Base-by-base conservation (phyloP, 2,797 vertebrate species). In the Pempheris klunzingeri region DNA sequence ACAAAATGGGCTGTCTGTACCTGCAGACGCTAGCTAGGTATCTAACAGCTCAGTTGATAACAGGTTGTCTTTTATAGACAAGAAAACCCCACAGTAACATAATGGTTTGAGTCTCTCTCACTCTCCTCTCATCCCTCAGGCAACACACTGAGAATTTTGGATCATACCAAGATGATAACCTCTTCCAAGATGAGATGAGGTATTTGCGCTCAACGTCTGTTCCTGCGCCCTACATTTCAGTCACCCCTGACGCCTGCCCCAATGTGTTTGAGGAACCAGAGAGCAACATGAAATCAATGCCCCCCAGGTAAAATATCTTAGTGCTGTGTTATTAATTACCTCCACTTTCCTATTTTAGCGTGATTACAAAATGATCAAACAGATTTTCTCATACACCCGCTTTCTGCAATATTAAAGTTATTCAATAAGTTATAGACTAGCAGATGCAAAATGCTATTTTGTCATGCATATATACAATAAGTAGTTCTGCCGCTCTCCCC, bases 251-350 rank as follows among this genome's bases (percentile, higher is more conserved):
- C 53, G 98, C 98, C 62, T 98, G 98, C 85, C 98, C 98, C 60
- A 99, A 98, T 85, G 98, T 99, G 66, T 99, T 99, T 86, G 97
- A 99, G 90, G 98, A 99, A 81, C 98, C 98, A 44, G 98, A 99
- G 83, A 99, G 95, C 91, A 99, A 99, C 92, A 98, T 99, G 98
- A 99, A 99, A 84, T 99, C 98, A 54, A 99, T 99, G 98, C 98
- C 98, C n/a, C 98, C 97, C 66, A 99, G 98, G 98, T 99, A 96
- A 63, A 74, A 74, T 30, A 17, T 65, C 47, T 63, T 38, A 41
- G 6, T 12, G 13, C 14, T 5, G 17, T 53, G 66, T 50, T 32
- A n/a, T 34, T 43, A 30, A 60, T 34, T 46, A 9, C 47, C 43
- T 65, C 18, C 34, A 17, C 20, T 60, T 39, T 28, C 6, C 39